Conservation (phyloP, 2,888 invertebrate species). For the Latheticus oryzae region DNA sequence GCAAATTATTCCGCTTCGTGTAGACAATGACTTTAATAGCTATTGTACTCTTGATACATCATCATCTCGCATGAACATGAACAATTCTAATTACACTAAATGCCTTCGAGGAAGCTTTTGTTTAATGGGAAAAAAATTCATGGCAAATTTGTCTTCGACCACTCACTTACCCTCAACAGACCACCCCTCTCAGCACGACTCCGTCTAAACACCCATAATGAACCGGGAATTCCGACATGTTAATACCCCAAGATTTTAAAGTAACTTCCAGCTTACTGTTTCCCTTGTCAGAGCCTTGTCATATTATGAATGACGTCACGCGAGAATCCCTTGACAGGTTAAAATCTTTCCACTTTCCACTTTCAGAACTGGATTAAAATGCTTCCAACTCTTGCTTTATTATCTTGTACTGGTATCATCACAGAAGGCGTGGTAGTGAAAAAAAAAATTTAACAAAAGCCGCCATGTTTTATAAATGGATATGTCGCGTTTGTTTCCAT, state of each 20-base stretch:
- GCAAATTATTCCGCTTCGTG: slow-evolving; percentile 54
- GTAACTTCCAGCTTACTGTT: slow-evolving; percentile 43
- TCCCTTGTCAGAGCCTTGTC: slow-evolving; percentile 42
- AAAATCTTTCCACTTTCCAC: slow-evolving; percentile 25
- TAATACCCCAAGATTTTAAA: slow-evolving; percentile 40
- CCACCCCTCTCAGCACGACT: slow-evolving; percentile 59
- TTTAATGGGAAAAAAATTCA: no score
- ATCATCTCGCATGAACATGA: slow-evolving; percentile 40
- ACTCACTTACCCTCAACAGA: slow-evolving; percentile 61
- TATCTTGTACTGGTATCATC: slow-evolving; percentile 60
- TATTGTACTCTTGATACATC: slow-evolving; percentile 47
- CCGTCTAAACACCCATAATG: slow-evolving; percentile 54
- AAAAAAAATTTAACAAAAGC: slow-evolving; percentile 62
- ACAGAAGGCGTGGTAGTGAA: slow-evolving; percentile 57
- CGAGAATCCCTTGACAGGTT: slow-evolving; percentile 33
- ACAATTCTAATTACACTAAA: slow-evolving; percentile 35
- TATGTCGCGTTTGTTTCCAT: slow-evolving; percentile 63
- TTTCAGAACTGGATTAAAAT: slow-evolving; percentile 12
- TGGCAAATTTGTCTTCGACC: neutral
- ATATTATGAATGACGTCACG: slow-evolving; percentile 38
- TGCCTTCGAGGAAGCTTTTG: neutral
- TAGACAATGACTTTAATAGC: slow-evolving; percentile 51
- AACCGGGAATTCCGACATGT: slow-evolving; percentile 51
- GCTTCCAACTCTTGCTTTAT: slow-evolving; percentile 35
- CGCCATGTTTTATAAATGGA: slow-evolving; percentile 62